These are phyloP conservation scores for Saturnia pavonia DNA, from an alignment of 2,888 invertebrate species.

Conservation along the genomic window DNA sequence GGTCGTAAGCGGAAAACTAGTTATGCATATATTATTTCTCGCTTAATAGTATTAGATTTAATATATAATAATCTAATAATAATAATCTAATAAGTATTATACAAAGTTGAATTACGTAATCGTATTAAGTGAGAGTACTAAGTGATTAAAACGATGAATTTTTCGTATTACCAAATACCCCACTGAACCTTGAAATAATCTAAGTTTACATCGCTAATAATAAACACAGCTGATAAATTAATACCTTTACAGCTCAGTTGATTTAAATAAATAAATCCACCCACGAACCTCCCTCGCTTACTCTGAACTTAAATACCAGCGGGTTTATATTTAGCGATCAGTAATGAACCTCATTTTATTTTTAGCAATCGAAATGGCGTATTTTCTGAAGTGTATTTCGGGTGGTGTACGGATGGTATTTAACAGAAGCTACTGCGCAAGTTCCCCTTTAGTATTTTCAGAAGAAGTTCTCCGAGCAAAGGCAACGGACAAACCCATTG, in stretches of 20 bases:
- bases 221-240: slow-evolving; percentile 32
- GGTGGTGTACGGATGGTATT: slow-evolving; percentile 39
- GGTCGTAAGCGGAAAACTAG: too few species aligned
- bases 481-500: slow-evolving; percentile 85
- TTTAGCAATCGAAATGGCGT: slow-evolving; percentile 56
- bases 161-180: background rate
- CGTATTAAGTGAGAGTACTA: background rate
- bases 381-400: slow-evolving; percentile 48
- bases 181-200: background rate
- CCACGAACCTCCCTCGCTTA: slow-evolving; percentile 32
- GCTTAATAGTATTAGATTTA: too few species aligned
- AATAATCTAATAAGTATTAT: too few species aligned
- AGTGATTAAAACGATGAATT: background rate
- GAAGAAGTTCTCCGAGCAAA: slow-evolving; percentile 86
- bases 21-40: too few species aligned
- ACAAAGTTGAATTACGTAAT: background rate
- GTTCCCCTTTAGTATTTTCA: slow-evolving; percentile 64
- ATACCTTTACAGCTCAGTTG: slow-evolving; percentile 25
- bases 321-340: slow-evolving; percentile 36
- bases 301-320: slow-evolving; percentile 30
- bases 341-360: slow-evolving; percentile 46
- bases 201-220: slow-evolving; percentile 18
- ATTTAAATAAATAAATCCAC: slow-evolving; percentile 32
- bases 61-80: too few species aligned
- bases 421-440: slow-evolving; percentile 43